Conservation (phyloP, 1,140 invertebrate species). For the Pachypsylla venusta region DNA sequence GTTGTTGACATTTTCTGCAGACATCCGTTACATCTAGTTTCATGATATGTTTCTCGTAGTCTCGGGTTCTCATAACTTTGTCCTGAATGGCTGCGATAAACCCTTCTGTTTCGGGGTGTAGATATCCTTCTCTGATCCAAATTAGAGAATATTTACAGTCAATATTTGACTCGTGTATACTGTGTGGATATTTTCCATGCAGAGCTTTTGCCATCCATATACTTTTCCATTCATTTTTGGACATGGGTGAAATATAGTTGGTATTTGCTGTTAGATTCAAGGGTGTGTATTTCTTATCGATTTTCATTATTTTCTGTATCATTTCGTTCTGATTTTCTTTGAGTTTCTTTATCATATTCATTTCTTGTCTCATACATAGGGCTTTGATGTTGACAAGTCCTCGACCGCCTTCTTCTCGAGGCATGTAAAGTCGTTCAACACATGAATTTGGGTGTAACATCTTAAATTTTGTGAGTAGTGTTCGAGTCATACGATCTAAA, state of each 20-base stretch:
- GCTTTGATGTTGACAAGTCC: background rate
- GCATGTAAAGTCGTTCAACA: background rate
- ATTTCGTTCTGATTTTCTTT: background rate
- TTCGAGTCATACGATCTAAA: background rate
- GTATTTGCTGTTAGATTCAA: background rate
- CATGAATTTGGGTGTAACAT: background rate
- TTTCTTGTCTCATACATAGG: background rate
- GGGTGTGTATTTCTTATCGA: background rate
- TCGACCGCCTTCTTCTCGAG: background rate
- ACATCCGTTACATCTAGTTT: background rate
- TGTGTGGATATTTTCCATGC: background rate
- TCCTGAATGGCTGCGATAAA: background rate
- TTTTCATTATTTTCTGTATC: background rate
- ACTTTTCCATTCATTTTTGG: background rate
- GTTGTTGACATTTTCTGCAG: background rate
- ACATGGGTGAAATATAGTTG: background rate
- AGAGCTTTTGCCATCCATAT: background rate
- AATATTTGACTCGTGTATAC: background rate
- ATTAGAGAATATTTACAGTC: background rate
- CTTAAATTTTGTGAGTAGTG: background rate
- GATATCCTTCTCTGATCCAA: background rate
- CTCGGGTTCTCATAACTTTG: background rate
- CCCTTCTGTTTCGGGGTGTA: background rate
- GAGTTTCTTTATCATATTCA: background rate
- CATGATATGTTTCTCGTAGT: background rate